A percentile compares a stretch with the other conserved stretches of the same genome.
These are phyloP conservation scores for Hippoglossus hippoglossus DNA, from an alignment of 2,797 vertebrate genomes.

Conservation along the genomic window DNA sequence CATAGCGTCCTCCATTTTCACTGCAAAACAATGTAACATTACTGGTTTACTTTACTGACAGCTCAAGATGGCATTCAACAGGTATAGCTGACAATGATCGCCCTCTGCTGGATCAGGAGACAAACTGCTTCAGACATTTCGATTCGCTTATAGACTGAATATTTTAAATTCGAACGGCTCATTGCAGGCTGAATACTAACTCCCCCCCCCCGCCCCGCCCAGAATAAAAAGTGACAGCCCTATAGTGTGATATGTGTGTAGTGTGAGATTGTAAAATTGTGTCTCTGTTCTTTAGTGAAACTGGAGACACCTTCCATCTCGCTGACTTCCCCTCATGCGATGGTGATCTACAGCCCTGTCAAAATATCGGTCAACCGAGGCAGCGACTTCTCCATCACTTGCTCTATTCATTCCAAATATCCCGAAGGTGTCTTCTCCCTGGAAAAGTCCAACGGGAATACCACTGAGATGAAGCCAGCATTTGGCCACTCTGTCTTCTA, in stretches of 20 bases:
- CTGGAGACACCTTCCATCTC: constrained; percentile 75
- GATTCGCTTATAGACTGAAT: too few relatives aligned
- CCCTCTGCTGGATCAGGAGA: too few relatives aligned
- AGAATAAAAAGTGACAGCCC: too few relatives aligned
- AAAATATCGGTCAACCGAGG: constrained; percentile 67
- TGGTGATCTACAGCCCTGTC: constrained; percentile 68
- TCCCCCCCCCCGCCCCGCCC: too few relatives aligned
- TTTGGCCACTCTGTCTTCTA: constrained; percentile 68
- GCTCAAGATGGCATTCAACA: too few relatives aligned
- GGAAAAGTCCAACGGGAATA: constrained; percentile 36
- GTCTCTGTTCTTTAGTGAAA: constrained; percentile 62
- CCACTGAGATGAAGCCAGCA: constrained; percentile 22
- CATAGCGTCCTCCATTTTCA: too few relatives aligned
- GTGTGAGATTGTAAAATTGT: neutral
- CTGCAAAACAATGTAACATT: too few relatives aligned
- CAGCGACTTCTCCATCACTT: constrained; percentile 73
- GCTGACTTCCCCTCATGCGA: constrained; percentile 59
- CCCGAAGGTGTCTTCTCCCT: constrained; percentile 72
- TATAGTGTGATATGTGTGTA: neutral
- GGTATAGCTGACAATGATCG: too few relatives aligned
- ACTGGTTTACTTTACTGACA: too few relatives aligned
- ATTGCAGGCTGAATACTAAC: too few relatives aligned
- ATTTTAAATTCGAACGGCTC: too few relatives aligned
- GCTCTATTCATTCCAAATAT: constrained; percentile 69
- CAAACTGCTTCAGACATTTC: too few relatives aligned